These are phyloP conservation scores for Parasteatoda lunata DNA, from an alignment of 2,888 invertebrate genomes.

Conservation along the genomic window DNA sequence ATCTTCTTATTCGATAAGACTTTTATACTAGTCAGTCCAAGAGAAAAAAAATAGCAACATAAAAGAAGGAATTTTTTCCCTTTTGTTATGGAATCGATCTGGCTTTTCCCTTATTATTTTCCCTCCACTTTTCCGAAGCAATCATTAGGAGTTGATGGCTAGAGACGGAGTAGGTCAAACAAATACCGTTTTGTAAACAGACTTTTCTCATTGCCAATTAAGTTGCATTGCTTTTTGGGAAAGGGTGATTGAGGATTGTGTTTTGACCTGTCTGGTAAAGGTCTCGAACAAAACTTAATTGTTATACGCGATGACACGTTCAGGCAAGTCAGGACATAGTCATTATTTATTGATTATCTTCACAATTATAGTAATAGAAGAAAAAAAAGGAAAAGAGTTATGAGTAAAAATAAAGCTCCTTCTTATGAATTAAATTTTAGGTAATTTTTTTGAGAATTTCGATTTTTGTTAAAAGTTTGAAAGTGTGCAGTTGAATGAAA, in stretches of 20 bases:
- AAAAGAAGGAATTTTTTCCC: not conserved
- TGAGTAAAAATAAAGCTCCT: too few species aligned
- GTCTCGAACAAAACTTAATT: too few species aligned
- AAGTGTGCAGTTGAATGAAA: too few species aligned
- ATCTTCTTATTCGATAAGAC: conserved; percentile 24
- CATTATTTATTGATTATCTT: too few species aligned
- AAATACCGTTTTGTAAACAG: conserved; percentile 57
- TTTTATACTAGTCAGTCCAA: not conserved
- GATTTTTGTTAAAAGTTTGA: too few species aligned
- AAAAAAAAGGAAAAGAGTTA: too few species aligned
- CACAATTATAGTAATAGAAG: too few species aligned
- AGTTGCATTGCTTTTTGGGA: not conserved
- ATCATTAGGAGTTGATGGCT: conserved; percentile 5
- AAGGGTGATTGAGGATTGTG: conserved; percentile 2
- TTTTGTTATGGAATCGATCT: not conserved
- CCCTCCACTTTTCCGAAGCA: not conserved
- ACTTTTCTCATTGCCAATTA: conserved; percentile 51
- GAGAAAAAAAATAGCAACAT: not conserved
- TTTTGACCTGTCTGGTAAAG: not conserved
- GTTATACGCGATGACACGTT: too few species aligned
- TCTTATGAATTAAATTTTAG: too few species aligned
- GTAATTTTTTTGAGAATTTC: too few species aligned
- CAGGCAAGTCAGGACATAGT: too few species aligned
- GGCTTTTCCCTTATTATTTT: not conserved
- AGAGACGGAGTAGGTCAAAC: conserved; percentile 34